phyloP scores from a whole-genome alignment of 2,113 vertebrate genomes.

The Ceuthmochares aereus region DNA sequence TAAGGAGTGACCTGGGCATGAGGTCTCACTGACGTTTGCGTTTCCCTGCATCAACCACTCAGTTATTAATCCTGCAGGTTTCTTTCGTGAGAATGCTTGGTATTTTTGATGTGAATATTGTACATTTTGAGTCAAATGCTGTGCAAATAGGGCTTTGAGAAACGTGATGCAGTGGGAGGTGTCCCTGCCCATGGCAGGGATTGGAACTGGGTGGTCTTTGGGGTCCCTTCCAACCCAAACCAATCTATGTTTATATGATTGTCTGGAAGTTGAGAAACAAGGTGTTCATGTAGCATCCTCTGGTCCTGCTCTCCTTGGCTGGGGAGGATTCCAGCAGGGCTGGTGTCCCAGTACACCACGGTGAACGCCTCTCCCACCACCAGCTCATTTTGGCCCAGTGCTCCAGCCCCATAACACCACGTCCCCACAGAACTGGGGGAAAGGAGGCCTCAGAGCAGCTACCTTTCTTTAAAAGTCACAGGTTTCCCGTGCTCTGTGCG shows the following conservation, averaged over 20 bases:
- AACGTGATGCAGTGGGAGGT: too few species aligned
- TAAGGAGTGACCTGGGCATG: not conserved
- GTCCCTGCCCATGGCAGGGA: too few species aligned
- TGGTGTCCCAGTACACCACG: too few species aligned
- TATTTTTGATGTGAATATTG: not conserved
- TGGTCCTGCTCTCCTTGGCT: not conserved
- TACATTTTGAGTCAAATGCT: not conserved
- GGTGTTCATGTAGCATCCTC: not conserved
- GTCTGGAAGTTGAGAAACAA: not conserved
- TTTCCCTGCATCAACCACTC: not conserved
- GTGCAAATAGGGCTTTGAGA: not conserved
- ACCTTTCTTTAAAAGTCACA: not conserved
- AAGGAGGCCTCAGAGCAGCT: not conserved
- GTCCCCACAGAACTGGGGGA: not conserved
- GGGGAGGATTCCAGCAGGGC: not conserved
- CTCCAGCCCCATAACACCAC: not conserved
- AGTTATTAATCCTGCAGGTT: not conserved
- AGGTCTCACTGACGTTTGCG: not conserved
- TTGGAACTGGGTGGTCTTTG: too few species aligned
- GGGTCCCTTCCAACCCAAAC: too few species aligned
- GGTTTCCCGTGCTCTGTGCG: not conserved
- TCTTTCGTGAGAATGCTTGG: not conserved
- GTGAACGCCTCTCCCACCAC: accelerated
- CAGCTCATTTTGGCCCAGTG: not conserved
- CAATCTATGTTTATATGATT: too few species aligned